Percentiles rank a stretch among this genome's conserved stretches.
phyloP scores from a whole-genome alignment of 1,140 invertebrate genomes.

The Popillia japonica region DNA sequence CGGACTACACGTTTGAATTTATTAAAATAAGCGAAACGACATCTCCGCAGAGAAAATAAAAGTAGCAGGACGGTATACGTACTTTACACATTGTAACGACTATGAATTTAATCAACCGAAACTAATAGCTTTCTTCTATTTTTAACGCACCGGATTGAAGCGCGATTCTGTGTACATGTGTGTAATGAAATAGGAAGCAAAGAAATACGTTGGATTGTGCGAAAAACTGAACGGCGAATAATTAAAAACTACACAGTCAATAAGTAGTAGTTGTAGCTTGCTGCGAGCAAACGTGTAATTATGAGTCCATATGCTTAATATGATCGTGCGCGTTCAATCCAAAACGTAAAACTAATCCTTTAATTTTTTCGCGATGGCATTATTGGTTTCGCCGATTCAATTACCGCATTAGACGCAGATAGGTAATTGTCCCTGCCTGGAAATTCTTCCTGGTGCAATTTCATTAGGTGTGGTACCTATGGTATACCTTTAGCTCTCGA shows the following conservation, averaged over 20 bases:
- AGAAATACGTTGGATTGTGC: conserved; percentile 19
- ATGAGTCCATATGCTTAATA: conserved; percentile 34
- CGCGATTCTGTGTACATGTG: conserved; percentile 13
- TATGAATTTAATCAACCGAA: conserved; percentile 26
- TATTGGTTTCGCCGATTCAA: conserved; percentile 29
- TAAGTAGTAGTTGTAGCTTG: conserved; percentile 25
- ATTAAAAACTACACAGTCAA: conserved; percentile 23
- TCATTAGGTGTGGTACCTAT: conserved; percentile 12
- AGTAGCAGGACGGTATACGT: neutral
- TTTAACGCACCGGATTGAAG: conserved; percentile 1
- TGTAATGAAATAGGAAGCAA: conserved; percentile 34
- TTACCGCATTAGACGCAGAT: conserved; percentile 26
- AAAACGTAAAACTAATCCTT: conserved; percentile 32
- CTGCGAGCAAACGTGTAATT: conserved; percentile 15
- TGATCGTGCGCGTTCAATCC: conserved; percentile 32
- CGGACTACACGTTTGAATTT: neutral
- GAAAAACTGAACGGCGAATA: conserved; percentile 27
- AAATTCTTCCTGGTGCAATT: conserved; percentile 27
- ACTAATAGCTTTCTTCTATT: conserved; percentile 29
- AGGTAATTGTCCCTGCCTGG: conserved; percentile 23
- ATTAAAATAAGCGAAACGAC: neutral
- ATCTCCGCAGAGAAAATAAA: neutral
- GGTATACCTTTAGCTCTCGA: neutral
- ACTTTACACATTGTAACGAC: conserved; percentile 20
- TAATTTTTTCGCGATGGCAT: conserved; percentile 23